Conservation (phyloP, 2,797 vertebrate genomes). For the Prionace glauca region DNA sequence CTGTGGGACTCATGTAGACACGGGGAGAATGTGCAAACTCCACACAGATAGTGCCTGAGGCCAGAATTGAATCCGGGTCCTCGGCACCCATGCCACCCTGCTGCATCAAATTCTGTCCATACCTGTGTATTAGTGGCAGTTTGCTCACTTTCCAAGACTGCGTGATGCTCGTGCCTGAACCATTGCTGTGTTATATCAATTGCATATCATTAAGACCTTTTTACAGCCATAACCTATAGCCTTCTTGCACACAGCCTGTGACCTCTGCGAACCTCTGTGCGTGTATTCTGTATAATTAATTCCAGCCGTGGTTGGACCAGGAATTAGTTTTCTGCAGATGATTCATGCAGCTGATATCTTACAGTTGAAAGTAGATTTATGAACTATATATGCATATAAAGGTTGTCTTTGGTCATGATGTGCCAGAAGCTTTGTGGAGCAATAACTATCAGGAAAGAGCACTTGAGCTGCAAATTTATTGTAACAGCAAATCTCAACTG, state of each 20-base stretch:
- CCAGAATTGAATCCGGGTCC: no score
- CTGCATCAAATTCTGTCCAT: background rate
- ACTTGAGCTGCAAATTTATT: background rate
- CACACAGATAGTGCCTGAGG: no score
- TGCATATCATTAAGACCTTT: slow-evolving; percentile 22
- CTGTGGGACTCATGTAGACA: no score
- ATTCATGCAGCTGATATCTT: slow-evolving; percentile 7
- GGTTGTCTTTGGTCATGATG: background rate
- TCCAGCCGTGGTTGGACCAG: background rate
- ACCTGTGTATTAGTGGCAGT: background rate
- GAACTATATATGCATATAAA: background rate
- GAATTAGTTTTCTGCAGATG: background rate
- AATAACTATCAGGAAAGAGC: background rate
- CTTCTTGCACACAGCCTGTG: background rate
- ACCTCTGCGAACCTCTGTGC: background rate
- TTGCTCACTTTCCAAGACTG: background rate
- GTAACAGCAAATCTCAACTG: background rate
- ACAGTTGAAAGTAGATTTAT: slow-evolving; percentile 12
- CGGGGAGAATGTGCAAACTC: no score
- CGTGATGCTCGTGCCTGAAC: background rate
- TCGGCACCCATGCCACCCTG: no score
- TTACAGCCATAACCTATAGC: slow-evolving; percentile 3
- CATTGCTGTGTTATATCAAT: slow-evolving; percentile 29
- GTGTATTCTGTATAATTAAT: slow-evolving; percentile 17
- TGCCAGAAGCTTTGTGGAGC: slow-evolving; percentile 21